Evolutionary conservation across 37 sponge, comb jelly and placozoan genomes (phyloP).

Genomic region (Halichondria panicea): DNA sequence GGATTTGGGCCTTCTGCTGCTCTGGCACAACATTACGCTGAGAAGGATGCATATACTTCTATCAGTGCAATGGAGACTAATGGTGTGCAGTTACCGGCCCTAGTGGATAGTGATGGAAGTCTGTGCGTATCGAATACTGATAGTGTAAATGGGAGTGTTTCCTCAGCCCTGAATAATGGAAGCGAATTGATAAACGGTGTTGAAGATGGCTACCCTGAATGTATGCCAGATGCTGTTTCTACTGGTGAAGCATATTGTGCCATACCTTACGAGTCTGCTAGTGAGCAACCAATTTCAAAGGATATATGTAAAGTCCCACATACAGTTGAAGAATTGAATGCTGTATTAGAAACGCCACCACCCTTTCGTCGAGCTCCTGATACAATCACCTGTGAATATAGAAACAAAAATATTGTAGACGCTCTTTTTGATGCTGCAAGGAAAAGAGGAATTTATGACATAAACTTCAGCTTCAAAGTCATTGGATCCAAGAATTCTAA

Average conservation of each 20-base stretch:
- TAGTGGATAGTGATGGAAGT: too few species aligned
- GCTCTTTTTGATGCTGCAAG: neutral
- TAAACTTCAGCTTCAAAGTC: neutral
- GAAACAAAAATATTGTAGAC: neutral
- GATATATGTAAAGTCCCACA: neutral
- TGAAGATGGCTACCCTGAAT: too few species aligned
- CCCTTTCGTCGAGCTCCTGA: neutral
- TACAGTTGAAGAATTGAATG: neutral
- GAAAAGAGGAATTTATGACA: neutral
- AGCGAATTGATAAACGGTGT: too few species aligned
- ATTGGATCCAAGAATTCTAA: neutral
- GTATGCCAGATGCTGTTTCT: too few species aligned
- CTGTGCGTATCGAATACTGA: too few species aligned
- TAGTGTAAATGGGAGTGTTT: too few species aligned
- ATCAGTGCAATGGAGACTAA: too few species aligned
- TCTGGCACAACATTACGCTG: constrained; percentile 16
- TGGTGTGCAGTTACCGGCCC: too few species aligned
- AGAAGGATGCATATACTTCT: constrained; percentile 30
- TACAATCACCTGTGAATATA: neutral
- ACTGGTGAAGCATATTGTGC: too few species aligned
- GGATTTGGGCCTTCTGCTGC: constrained; percentile 48
- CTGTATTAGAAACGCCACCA: neutral
- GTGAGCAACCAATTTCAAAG: too few species aligned
- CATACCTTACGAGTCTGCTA: too few species aligned
- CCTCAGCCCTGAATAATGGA: too few species aligned